phyloP scores from a whole-genome alignment of 2,797 vertebrate genomes.

The Crax fasciolata region DNA sequence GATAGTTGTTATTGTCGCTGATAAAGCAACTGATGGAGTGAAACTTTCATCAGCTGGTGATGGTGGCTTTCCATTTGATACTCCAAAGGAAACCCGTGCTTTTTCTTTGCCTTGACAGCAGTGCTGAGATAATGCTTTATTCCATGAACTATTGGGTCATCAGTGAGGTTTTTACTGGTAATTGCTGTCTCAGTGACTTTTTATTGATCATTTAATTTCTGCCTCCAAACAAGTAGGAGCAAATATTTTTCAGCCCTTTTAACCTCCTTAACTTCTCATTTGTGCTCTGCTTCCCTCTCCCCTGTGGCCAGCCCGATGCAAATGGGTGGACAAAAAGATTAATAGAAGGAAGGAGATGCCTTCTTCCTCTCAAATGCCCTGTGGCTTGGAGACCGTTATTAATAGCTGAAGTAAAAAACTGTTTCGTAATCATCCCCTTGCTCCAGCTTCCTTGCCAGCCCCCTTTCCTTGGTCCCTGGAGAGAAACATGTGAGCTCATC shows the following conservation, averaged over 20 bases:
- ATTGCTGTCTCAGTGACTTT: slow-evolving; percentile 71
- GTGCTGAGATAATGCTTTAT: slow-evolving; percentile 28
- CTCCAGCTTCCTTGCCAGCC: slow-evolving; percentile 44
- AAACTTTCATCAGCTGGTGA: neutral
- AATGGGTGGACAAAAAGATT: slow-evolving; percentile 67
- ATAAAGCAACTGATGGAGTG: neutral
- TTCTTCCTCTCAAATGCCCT: slow-evolving; percentile 59
- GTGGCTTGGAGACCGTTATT: slow-evolving; percentile 72
- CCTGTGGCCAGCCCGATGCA: slow-evolving; percentile 57
- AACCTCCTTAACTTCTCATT: slow-evolving; percentile 71
- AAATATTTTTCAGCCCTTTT: slow-evolving; percentile 73
- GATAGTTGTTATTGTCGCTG: neutral
- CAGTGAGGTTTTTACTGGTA: slow-evolving; percentile 54
- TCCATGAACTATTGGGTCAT: slow-evolving; percentile 46
- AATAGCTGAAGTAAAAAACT: slow-evolving; percentile 69
- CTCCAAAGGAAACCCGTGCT: neutral
- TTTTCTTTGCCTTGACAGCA: slow-evolving; percentile 13
- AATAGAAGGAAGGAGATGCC: slow-evolving; percentile 72
- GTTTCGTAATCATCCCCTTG: slow-evolving; percentile 59
- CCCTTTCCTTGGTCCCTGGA: slow-evolving; percentile 63
- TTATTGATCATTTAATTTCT: slow-evolving; percentile 72
- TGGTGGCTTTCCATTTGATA: neutral
- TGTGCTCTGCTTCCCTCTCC: slow-evolving; percentile 9
- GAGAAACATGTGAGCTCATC: slow-evolving; percentile 78
- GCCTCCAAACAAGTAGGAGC: slow-evolving; percentile 67